Conservation (phyloP, 1,140 invertebrate species). For the Gonatopus flavifemur region DNA sequence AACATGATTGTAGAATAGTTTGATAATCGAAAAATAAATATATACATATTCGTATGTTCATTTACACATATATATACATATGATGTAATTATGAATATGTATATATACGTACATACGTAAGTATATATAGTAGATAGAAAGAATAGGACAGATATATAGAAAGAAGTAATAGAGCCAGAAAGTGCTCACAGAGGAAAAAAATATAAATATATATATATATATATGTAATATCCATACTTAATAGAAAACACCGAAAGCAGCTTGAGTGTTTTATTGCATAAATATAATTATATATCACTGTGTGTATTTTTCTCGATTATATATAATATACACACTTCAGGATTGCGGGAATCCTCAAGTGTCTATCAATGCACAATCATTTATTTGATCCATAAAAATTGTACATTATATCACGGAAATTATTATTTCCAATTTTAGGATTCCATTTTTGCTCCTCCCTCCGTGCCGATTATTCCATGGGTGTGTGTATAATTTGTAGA, state of each 20-base stretch:
- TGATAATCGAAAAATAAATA: conserved; percentile 28
- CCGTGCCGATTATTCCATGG: too few relatives aligned
- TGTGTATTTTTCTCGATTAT: too few relatives aligned
- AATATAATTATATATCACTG: conserved; percentile 20
- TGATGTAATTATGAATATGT: conserved; percentile 18
- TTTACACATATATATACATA: conserved; percentile 32
- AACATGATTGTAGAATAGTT: conserved; percentile 39
- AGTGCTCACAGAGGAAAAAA: conserved; percentile 46
- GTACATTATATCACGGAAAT: too few relatives aligned
- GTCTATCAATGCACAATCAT: conserved; percentile 13
- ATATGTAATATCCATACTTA: conserved; percentile 40
- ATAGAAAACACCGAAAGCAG: conserved; percentile 58
- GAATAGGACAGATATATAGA: conserved; percentile 46
- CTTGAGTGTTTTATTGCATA: conserved; percentile 52
- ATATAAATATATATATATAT: conserved; percentile 28
- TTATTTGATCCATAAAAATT: too few relatives aligned
- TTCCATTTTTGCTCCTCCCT: conserved; percentile 10
- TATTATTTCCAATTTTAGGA: not conserved
- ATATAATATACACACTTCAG: conserved; percentile 10
- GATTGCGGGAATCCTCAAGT: too few relatives aligned
- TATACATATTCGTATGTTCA: conserved; percentile 32
- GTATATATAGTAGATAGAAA: conserved; percentile 41
- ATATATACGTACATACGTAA: conserved; percentile 30
- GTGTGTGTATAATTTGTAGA: too few relatives aligned
- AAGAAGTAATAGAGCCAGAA: conserved; percentile 48